Conservation (phyloP, 2,888 invertebrate genomes). For the Arge pagana region DNA sequence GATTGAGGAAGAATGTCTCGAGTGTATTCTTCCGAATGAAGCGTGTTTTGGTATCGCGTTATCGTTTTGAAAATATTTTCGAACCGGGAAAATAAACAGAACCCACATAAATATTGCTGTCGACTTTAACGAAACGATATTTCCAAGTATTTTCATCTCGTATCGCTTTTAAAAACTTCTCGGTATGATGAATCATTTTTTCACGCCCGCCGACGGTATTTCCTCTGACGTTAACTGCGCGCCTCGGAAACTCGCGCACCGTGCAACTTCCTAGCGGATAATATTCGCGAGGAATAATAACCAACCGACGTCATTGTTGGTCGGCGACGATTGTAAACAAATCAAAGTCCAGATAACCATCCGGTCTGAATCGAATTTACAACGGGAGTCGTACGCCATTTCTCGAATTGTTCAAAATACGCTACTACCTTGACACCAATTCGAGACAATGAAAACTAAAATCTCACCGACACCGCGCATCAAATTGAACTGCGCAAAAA, state of each 20-base stretch:
- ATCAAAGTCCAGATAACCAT: slow-evolving; percentile 23
- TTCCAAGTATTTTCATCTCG: no score
- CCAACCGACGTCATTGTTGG: slow-evolving; percentile 17
- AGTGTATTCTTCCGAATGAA: no score
- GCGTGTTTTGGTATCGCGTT: no score
- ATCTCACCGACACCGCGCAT: background rate
- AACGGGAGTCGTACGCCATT: slow-evolving; percentile 9
- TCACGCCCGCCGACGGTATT: no score
- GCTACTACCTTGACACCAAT: slow-evolving; percentile 12
- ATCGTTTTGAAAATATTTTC: no score
- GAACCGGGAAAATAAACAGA: no score
- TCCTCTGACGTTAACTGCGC: no score
- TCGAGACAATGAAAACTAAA: slow-evolving; percentile 1
- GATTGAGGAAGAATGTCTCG: no score
- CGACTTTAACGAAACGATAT: no score
- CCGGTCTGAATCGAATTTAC: background rate
- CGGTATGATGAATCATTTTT: no score
- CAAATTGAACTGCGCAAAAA: background rate
- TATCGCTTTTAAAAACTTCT: background rate
- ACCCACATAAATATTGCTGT: no score
- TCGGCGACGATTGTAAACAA: slow-evolving; percentile 20
- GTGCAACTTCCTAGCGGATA: background rate
- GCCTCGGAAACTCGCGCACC: background rate
- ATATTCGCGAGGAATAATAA: slow-evolving; percentile 11
- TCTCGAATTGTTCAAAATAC: background rate